A percentile compares a stretch with the other conserved stretches of the same genome.
Evolutionary conservation across 1,140 invertebrate genomes (phyloP).

Genomic region (Andrena cerasifolii): DNA sequence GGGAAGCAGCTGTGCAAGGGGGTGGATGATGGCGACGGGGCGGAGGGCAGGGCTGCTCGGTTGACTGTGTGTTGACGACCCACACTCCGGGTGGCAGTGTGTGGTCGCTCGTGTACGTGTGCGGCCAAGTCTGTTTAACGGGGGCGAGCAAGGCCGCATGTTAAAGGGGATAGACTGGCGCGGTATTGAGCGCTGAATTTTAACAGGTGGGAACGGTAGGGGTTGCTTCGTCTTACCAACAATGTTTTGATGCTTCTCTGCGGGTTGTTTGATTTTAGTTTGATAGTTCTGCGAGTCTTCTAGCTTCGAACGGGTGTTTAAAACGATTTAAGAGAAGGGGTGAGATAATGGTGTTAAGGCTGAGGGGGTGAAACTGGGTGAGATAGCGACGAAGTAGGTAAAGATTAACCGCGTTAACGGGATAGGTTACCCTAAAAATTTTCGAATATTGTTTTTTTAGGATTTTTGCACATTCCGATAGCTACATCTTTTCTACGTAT

Average conservation of each 20-base stretch:
- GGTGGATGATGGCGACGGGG: conserved; percentile 17
- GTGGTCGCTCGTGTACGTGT: conserved; percentile 33
- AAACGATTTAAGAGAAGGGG: too few relatives aligned
- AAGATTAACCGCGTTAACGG: too few relatives aligned
- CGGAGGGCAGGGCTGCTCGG: conserved; percentile 45
- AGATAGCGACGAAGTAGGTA: too few relatives aligned
- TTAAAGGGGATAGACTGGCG: conserved; percentile 75
- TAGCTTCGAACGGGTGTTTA: too few relatives aligned
- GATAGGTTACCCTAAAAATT: too few relatives aligned
- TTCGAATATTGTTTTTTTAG: too few relatives aligned
- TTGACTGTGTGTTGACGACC: conserved; percentile 57
- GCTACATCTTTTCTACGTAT: too few relatives aligned
- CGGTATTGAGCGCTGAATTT: conserved; percentile 61
- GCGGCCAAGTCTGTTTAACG: conserved; percentile 56
- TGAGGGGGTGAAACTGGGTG: neutral
- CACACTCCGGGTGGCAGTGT: conserved; percentile 37
- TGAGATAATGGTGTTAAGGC: neutral
- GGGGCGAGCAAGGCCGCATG: conserved; percentile 71
- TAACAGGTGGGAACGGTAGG: conserved; percentile 64
- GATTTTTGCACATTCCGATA: too few relatives aligned
- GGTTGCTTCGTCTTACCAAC: neutral
- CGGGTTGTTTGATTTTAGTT: too few relatives aligned
- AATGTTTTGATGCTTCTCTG: too few relatives aligned
- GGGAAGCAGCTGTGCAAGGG: conserved; percentile 55
- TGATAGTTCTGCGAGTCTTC: too few relatives aligned